Evolutionary conservation across 2,113 vertebrate species (phyloP), one percentile per base, ranked within the genome.

Genomic region (Poecilia latipinna): DNA sequence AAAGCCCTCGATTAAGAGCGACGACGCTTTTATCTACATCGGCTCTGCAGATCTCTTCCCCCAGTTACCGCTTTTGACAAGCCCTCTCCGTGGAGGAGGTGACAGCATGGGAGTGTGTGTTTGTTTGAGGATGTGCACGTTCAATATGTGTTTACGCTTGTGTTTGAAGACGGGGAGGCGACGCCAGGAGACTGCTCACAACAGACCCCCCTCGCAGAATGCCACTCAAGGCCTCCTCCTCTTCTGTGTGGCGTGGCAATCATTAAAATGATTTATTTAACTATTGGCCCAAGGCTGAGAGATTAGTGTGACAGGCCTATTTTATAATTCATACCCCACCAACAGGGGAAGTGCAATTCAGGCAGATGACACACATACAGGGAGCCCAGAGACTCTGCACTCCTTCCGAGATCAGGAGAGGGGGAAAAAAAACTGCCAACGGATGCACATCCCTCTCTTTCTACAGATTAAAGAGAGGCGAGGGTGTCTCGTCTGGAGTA

Each of bases 231-330:
- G 71, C 90, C 70, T 68, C 83, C 85, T 73, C 82, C 82, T 73
- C 60, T 74, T 82, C 74, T 68, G 80, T 86, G 86, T 85, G 87
- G 89, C 84, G 71, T 89, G 91, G 88, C 93, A 92, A 94, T 93
- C 89, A 90, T 93, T 91, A 92, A 94, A 79, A 94, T 88, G 91
- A 83, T 94, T 94, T 93, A 94, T 94, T 94, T 93, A 95, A 93
- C 89, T 93, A 86, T 87, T 86, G 87, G 90, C 85, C 88, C 86
- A 79, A 83, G 90, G 92, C 94, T 91, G 89, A 92, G 80, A 93
- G 90, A 91, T 94, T 92, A 88, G 85, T 92, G 83, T 93, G 93
- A 94, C 90, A 95, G 94, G 75, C 72, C 83, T 90, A 92, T 85
- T 94, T 87, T 85, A 92, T 94, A 95, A 93, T 92, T 94, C 91